Conservation (phyloP, 1,140 invertebrate genomes). For the Oncopodura yosiiana region DNA sequence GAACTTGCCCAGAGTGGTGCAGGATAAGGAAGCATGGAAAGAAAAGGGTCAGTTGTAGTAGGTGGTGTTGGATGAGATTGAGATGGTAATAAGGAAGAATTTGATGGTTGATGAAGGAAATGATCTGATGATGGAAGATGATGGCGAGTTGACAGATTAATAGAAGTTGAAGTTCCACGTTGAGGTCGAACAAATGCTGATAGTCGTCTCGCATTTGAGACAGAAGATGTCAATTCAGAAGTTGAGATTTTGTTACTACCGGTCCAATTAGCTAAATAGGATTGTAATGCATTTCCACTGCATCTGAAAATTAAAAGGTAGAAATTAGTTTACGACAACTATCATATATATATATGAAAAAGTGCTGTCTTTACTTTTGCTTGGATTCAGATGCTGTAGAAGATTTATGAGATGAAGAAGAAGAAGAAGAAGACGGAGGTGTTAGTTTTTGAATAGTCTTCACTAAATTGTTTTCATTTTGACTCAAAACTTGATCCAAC, state of each 20-base stretch:
- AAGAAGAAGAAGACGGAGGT: slow-evolving; percentile 13
- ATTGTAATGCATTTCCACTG: slow-evolving; percentile 32
- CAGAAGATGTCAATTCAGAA: background rate
- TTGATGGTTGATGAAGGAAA: slow-evolving; percentile 8
- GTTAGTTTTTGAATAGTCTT: slow-evolving; percentile 34
- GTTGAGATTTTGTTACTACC: background rate
- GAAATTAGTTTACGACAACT: too few species aligned
- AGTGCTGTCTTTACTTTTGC: too few species aligned
- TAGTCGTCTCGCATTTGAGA: slow-evolving; percentile 14
- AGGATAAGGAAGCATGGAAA: slow-evolving; percentile 30
- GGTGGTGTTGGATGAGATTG: slow-evolving; percentile 8
- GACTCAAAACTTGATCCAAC: slow-evolving; percentile 29
- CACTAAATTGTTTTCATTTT: slow-evolving; percentile 35
- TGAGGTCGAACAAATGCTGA: slow-evolving; percentile 34
- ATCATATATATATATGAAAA: too few species aligned
- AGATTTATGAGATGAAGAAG: too few species aligned
- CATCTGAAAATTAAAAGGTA: slow-evolving; percentile 25
- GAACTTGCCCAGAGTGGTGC: slow-evolving; percentile 33
- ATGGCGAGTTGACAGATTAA: background rate
- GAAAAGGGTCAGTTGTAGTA: background rate
- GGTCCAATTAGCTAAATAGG: slow-evolving; percentile 34
- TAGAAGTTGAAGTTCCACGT: slow-evolving; percentile 6
- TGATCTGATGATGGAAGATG: background rate
- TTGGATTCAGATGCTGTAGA: too few species aligned
- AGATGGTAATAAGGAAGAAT: background rate